Evolutionary conservation across 92 coral and sea anemone genomes (phyloP).

Genomic region (Hydrozoanthus gracilis): DNA sequence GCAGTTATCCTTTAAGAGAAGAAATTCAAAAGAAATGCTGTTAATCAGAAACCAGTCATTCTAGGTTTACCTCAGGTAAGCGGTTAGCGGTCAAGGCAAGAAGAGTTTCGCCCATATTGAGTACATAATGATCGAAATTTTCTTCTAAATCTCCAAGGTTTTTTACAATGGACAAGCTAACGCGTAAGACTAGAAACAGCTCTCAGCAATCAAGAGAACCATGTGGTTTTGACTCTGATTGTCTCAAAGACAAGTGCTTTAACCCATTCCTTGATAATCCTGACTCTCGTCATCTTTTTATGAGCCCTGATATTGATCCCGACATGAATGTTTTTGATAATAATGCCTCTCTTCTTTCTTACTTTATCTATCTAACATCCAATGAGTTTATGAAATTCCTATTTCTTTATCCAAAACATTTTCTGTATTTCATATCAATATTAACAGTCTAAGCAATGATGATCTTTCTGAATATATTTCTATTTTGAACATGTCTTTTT

Average conservation of each 20-base stretch:
- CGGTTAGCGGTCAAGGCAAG: no score
- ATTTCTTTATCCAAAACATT: neutral
- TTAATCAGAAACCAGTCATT: no score
- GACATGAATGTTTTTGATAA: slow-evolving; percentile 1
- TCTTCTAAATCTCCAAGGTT: no score
- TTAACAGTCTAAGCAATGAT: slow-evolving; percentile 17
- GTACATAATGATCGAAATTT: no score
- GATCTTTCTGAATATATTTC: slow-evolving; percentile 40
- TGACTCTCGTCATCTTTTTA: slow-evolving; percentile 31
- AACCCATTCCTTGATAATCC: slow-evolving; percentile 40
- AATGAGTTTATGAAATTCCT: slow-evolving; percentile 6
- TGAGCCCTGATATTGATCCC: slow-evolving; percentile 44
- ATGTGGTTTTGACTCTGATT: slow-evolving; percentile 27
- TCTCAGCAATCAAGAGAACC: no score
- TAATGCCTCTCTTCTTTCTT: slow-evolving; percentile 11
- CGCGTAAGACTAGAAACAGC: no score
- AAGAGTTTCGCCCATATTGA: no score
- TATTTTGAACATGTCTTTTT: slow-evolving; percentile 16
- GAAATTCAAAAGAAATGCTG: no score
- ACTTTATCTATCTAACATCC: slow-evolving; percentile 8
- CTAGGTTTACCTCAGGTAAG: no score
- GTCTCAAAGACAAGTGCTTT: slow-evolving; percentile 21
- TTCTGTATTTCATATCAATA: slow-evolving; percentile 25
- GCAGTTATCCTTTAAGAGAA: no score
- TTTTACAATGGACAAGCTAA: no score